Base-by-base conservation (phyloP, 2,797 vertebrate species). In the Rhinoraja longicauda region DNA sequence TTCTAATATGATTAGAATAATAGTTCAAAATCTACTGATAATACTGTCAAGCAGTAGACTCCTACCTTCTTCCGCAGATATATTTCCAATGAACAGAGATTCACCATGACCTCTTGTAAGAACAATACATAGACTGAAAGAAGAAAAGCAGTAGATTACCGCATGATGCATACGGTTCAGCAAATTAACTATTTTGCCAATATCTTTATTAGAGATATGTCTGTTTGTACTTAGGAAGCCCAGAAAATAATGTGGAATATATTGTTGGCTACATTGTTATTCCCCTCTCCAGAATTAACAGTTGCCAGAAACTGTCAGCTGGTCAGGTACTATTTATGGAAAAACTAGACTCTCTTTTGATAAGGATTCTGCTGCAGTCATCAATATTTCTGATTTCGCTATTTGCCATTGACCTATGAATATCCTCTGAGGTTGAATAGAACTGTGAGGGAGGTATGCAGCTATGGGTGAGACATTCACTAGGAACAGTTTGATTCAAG, bases 31-130 rank as follows among this genome's bases (percentile, higher is more conserved):
- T 86, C 57, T 59, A 88, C n/a, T 88, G 84, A 29, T 73, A 91
- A 73, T 73, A 53, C 24, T 21, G 24, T 70, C 39, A 53, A 29
- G 36, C 26, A 36, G 19, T 81, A 62, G 45, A 2, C 12, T 93
- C 96, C 88, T 94, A 98, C 98, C 99, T 96, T 99, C 98, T 94
- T 99, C 98, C 86, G 98, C 96, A 12, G 98, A 98, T 1, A 98
- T 97, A 92, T 99, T 98, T 93, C 98, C 98, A 24, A 96, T 95
- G 90, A 99, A 97, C 93, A 98, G 97, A 93, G 97, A 98, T 88
- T 98, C 96, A 45, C 99, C 99, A 0, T 98, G 96, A 84, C 98
- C 98, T n/a, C 95, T 95, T 67, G 98, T 97, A 78, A 99, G 95
- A 93, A 98, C 98, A 21, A 99, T 95, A 3, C 98, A 98, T 93